Evolutionary conservation across 2,888 invertebrate genomes (phyloP), one percentile per base, ranked within the genome.

Genomic region (Antheraea yamamai): DNA sequence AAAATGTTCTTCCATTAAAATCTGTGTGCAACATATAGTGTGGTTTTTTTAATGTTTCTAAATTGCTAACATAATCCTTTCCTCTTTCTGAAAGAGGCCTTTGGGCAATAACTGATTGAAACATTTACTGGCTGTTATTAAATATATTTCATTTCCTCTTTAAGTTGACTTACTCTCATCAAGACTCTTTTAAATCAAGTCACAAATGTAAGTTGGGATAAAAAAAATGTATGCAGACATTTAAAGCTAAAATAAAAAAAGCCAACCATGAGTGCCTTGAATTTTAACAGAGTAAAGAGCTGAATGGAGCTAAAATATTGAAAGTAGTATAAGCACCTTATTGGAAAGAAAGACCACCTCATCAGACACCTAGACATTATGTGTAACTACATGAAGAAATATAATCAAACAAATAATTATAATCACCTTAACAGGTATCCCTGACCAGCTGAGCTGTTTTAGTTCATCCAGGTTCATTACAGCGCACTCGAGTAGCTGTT

Each of bases 391-490:
- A 30, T 30, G 30, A 30, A 30, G 6, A 20, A 55, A 55, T 23
- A 20, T 23, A 23, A 23, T n/a, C 26, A 4, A 70, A 10, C 10
- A 70, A 70, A 70, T 70, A 30, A 30, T 74, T 6, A 78, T 12
- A 83, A 97, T 95, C 78, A 98, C 97, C 95, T 97, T 97, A 68
- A 97, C 96, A 72, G 99, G 99, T 82, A 99, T 97, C 30, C 99
- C 99, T 75, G 99, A 99, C 99, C 99, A 99, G 89, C 98, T 98
- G 35, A 98, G 93, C 85, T 98, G 97, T 84, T 98, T 97, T 68
- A 99, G 95, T 87, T 99, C 98, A 83, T 97, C 97, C 82, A 99
- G 93, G 93, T 98, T 97, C 77, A 98, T 95, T 76, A 97, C 96
- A 70, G 96, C 95, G 80, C 96, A 97, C 77, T 97, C 96, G 76